Evolutionary conservation across 2,888 invertebrate genomes (phyloP), one percentile per base, ranked within the genome.

Genomic region (Caenorhabditis zanzibari): DNA sequence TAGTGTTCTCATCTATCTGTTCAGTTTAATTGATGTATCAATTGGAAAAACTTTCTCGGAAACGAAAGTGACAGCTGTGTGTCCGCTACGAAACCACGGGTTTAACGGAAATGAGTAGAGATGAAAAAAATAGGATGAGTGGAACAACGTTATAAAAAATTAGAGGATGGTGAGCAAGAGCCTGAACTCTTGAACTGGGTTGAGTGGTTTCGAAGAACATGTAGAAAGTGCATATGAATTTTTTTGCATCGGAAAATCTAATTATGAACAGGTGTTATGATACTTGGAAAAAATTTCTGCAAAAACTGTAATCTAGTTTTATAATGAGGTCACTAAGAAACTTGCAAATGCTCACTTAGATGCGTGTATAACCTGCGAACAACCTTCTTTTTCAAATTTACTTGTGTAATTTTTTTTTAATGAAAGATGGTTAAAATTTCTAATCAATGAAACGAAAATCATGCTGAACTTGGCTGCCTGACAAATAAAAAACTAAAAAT

Each of bases 1-100:
- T 63, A 71, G 71, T 71, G 79, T 79, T 79, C 77, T 52, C 12
- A 19, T 38, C 47, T 79, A 71, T 79, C 79, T 79, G 71, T 79
- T 63, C 63, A 79, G 71, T 71, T 79, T 79, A 79, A 71, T 71
- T 79, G 64, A 79, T 64, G 71, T 44, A 44, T 64, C 71, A 71
- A 10, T 19, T 7, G 47, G 35, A 63, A 56, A 24, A 44, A 56
- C 56, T 71, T 76, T 64, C 71, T 58, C n/a, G 52, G 71, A 79
- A 77, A 22, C 32, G 19, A 28, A 32, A 35, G 19, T 28, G 68
- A 63, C 71, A 71, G 54, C 63, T 64, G 71, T 38, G 47, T 47
- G 47, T 16, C 19, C 19, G 7, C 19, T 47, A 19, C 6, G 47
- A 24, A 38, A 41, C 28, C 63, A 69, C 59, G 61, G 38, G 69